These are phyloP conservation scores for Plusia festucae DNA, from an alignment of 2,888 invertebrate genomes.

Conservation along the genomic window DNA sequence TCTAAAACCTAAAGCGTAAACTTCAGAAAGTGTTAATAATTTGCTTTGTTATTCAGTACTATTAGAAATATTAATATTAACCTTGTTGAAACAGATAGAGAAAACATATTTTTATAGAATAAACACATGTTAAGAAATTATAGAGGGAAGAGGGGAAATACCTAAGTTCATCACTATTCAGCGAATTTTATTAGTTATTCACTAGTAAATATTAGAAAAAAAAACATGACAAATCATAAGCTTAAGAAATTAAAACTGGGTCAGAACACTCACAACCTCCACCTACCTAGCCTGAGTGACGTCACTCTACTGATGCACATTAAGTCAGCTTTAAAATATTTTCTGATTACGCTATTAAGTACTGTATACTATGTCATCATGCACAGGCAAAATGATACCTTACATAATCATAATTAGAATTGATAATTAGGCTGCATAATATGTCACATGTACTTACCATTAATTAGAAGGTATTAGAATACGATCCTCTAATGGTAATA, in stretches of 20 bases:
- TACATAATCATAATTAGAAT: neutral
- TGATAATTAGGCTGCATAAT: neutral
- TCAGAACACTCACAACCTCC: neutral
- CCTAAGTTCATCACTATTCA: neutral
- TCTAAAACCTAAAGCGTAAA: no score
- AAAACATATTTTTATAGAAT: no score
- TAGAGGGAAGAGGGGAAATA: neutral
- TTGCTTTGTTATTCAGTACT: no score
- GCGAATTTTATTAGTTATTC: neutral
- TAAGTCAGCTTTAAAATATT: neutral
- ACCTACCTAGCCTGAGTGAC: neutral
- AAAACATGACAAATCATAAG: neutral
- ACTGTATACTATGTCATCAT: neutral
- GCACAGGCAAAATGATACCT: neutral
- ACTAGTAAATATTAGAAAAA: neutral
- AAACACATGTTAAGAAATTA: no score
- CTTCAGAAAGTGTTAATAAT: no score
- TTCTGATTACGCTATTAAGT: neutral
- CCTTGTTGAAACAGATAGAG: no score
- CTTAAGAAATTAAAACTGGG: neutral
- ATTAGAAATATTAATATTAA: no score
- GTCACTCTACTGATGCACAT: neutral
- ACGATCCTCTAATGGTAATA: neutral
- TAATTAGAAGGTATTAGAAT: neutral
- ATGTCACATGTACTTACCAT: neutral